A percentile compares a stretch with the other conserved stretches of the same genome.
Conservation (phyloP, 2,113 vertebrate species). For the Cygnus atratus region DNA sequence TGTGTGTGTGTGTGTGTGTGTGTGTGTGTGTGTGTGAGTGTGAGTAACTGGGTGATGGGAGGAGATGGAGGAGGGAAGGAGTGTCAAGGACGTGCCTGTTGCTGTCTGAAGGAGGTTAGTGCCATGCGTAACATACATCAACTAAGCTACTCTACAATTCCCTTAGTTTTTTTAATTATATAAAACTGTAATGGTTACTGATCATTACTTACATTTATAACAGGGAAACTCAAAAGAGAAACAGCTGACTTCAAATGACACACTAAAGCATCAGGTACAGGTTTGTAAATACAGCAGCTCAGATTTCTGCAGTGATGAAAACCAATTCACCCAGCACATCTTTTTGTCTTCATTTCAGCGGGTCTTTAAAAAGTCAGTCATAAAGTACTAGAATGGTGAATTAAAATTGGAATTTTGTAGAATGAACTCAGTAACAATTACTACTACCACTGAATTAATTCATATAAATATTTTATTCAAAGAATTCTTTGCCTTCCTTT, state of each 20-base stretch:
- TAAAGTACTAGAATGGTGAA: not conserved
- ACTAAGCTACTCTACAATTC: not conserved
- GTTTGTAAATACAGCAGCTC: not conserved
- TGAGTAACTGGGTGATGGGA: not conserved
- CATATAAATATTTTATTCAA: slow-evolving; percentile 50
- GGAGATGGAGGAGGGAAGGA: not conserved
- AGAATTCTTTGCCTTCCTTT: slow-evolving; percentile 1
- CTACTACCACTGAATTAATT: slow-evolving; percentile 40
- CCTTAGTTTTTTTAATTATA: not conserved
- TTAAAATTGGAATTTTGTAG: slow-evolving; percentile 19
- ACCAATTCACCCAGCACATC: not conserved
- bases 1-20: not conserved
- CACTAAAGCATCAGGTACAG: not conserved
- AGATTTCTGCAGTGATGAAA: not conserved
- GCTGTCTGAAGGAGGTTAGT: not conserved
- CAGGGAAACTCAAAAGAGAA: not conserved
- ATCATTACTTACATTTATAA: not conserved
- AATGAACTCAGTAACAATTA: slow-evolving; percentile 19
- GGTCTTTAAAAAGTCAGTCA: not conserved
- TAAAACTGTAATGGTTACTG: not conserved
- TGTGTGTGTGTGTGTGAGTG: not conserved
- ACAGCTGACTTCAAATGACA: not conserved
- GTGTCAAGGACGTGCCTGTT: not conserved
- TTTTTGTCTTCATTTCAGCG: not conserved
- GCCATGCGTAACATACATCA: not conserved